Percentiles rank a stretch among this genome's conserved stretches.
Evolutionary conservation across 2,888 invertebrate genomes (phyloP).

Genomic region (Tinea pellionella): DNA sequence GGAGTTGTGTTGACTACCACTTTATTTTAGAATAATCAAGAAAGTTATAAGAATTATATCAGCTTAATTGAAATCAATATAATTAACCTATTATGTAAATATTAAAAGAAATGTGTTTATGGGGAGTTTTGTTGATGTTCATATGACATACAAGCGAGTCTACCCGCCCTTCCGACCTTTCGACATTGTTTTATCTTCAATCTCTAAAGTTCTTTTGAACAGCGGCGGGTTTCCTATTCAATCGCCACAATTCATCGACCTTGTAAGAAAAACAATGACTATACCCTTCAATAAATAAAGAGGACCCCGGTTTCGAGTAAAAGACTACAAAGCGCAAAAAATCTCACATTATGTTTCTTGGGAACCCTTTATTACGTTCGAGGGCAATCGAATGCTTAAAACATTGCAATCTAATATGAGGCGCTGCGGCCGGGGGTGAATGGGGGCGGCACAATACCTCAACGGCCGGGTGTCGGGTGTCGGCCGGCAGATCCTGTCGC

Average conservation of each 20-base stretch:
- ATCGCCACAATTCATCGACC: constrained; percentile 46
- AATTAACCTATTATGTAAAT: no score
- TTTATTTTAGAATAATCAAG: no score
- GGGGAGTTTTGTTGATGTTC: constrained; percentile 52
- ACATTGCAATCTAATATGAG: constrained; percentile 63
- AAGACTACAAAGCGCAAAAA: constrained; percentile 53
- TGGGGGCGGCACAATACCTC: constrained; percentile 37
- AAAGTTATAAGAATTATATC: no score
- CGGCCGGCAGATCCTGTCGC: constrained; percentile 27
- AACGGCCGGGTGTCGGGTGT: constrained; percentile 38
- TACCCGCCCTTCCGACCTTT: constrained; percentile 40
- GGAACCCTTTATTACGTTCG: constrained; percentile 59
- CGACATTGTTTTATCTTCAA: constrained; percentile 44
- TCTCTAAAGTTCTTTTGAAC: constrained; percentile 33
- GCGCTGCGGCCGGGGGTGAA: constrained; percentile 39
- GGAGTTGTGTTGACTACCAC: neutral
- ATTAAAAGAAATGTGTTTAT: neutral
- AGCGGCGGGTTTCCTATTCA: constrained; percentile 43
- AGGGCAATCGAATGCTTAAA: constrained; percentile 68
- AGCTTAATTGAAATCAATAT: no score
- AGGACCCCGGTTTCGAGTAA: constrained; percentile 24
- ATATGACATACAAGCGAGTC: constrained; percentile 24
- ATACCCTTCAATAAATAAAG: constrained; percentile 55
- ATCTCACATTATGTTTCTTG: constrained; percentile 53
- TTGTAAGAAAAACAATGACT: constrained; percentile 53